These are phyloP conservation scores for Phortica variegata DNA, from an alignment of 1,140 invertebrate genomes.

Conservation along the genomic window DNA sequence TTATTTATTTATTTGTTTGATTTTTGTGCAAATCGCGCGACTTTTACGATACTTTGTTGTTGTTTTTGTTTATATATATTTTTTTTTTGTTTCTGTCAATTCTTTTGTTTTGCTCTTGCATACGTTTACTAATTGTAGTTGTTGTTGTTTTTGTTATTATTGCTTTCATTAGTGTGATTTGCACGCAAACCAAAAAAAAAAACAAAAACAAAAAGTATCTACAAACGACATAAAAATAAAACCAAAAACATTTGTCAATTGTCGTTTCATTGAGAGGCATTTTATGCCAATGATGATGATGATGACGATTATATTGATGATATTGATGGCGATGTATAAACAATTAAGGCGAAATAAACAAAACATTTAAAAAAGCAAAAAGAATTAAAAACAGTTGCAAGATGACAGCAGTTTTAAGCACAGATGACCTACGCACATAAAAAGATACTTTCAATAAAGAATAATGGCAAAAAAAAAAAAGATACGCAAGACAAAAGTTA, in stretches of 20 bases:
- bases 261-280: background rate
- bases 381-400: background rate
- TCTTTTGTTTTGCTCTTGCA: constrained; percentile 1
- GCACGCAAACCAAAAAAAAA: background rate
- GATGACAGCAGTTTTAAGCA: too few relatives aligned
- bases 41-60: too few relatives aligned
- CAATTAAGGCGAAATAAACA: constrained; percentile 27
- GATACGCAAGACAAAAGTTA: too few relatives aligned
- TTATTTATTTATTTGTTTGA: constrained; percentile 3
- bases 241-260: background rate
- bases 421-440: too few relatives aligned
- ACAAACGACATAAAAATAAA: background rate
- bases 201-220: constrained; percentile 2
- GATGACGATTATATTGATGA: background rate
- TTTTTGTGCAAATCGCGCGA: constrained; percentile 4
- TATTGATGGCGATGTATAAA: constrained; percentile 15
- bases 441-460: too few relatives aligned
- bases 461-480: too few relatives aligned
- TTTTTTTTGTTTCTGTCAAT: background rate
- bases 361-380: constrained; percentile 31
- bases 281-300: background rate
- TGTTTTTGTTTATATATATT: constrained; percentile 6
- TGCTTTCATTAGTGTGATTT: constrained; percentile 10
- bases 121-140: constrained; percentile 8
- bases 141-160: constrained; percentile 1